Percentiles rank a stretch among this genome's conserved stretches.
Evolutionary conservation across 2,113 vertebrate species (phyloP).

Genomic region (Chauna torquata): DNA sequence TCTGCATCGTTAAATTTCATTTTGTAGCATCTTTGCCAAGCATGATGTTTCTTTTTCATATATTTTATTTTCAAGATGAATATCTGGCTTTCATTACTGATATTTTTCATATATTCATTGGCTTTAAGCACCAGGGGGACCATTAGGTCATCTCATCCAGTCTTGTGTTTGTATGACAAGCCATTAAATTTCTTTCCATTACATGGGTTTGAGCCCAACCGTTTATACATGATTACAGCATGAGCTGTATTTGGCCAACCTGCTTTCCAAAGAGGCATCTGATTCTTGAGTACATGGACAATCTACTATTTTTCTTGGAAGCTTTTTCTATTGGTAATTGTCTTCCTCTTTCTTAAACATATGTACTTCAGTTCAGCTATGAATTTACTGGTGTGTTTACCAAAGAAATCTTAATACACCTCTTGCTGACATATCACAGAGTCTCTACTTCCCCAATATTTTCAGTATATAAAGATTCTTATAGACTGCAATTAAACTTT

Average conservation of each 20-base stretch:
- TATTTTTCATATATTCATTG: background rate
- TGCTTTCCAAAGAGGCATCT: background rate
- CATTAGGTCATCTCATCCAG: constrained; percentile 22
- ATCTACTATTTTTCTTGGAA: background rate
- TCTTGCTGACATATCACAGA: background rate
- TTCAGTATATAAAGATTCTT: background rate
- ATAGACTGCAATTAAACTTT: background rate
- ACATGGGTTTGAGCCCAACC: background rate
- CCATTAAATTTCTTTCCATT: background rate
- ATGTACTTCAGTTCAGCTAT: background rate
- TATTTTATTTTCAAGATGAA: background rate
- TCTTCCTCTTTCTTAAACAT: background rate
- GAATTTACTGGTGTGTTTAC: background rate
- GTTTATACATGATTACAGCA: background rate
- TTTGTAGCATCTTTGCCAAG: constrained; percentile 11
- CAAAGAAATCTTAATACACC: background rate
- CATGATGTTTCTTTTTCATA: background rate
- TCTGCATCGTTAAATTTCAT: background rate
- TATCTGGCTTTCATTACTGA: constrained; percentile 35
- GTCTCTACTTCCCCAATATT: background rate
- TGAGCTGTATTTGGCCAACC: background rate
- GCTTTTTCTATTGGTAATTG: background rate
- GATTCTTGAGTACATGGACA: background rate
- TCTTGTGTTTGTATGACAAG: background rate
- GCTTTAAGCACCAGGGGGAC: background rate